Base-by-base conservation (phyloP, 2,797 vertebrate genomes). In the Kryptopterus vitreolus region DNA sequence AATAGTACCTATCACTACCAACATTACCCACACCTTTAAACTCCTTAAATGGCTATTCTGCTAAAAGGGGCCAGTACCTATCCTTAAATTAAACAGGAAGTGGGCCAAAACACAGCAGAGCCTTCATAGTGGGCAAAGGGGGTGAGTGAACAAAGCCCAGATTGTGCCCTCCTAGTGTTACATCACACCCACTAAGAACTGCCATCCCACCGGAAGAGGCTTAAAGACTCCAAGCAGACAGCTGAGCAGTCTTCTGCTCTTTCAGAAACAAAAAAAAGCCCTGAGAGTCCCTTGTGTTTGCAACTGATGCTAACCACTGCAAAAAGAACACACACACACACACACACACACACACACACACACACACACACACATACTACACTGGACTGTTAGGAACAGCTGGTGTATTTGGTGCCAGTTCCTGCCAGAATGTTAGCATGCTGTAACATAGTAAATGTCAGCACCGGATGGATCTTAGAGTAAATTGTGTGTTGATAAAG, bases 341-440 rank as follows among this genome's bases (percentile, higher is more conserved):
- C 73, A 57, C 13, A 61, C 62, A 76, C 59, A 65, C 48, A 72
- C 69, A 33, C 72, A 74, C 57, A 29, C 57, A 24, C 57, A 55
- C 55, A 58, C 52, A 59, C 62, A 62, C 73, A 65, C 50, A 69
- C 72, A 65, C 79, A 77, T 71, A 72, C 62, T 50, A 66, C 9
- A 43, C 68, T 48, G 84, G 86, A 89, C 85, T 86, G 84, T 84
- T 85, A 73, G 55, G 86, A 90, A 87, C 90, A 91, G 89, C 90
- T 90, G 89, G 87, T 87, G 88, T 81, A 79, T 84, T 90, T 85
- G 83, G 83, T 90, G 87, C 89, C 90, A 90, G 87, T 86, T 87
- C 85, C 79, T 82, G 61, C 65, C 84, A 85, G 87, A 85, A 90
- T 87, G 87, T 86, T 88, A 88, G 85, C 55, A 62, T 83, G 77